These are phyloP conservation scores for Agonopterix heracliana DNA, from an alignment of 2,888 invertebrate genomes.

Conservation along the genomic window DNA sequence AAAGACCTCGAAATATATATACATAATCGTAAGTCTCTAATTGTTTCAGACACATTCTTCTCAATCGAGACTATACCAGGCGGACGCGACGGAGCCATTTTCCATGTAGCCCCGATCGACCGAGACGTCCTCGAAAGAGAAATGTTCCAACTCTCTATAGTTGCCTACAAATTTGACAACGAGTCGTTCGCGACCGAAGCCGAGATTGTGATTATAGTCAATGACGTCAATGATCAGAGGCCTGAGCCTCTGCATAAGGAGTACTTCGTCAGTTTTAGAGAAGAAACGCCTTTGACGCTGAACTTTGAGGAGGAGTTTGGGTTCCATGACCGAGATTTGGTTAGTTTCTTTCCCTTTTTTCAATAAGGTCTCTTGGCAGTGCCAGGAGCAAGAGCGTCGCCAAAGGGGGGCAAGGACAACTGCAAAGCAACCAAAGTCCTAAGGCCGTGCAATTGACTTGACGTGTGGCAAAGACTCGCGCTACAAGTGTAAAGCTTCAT, in stretches of 20 bases:
- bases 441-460: no score
- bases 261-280: slow-evolving; percentile 57
- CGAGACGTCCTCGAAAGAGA: slow-evolving; percentile 61
- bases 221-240: slow-evolving; percentile 80
- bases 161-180: slow-evolving; percentile 63
- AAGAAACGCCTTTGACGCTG: slow-evolving; percentile 70
- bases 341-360: slow-evolving; percentile 25
- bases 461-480: no score
- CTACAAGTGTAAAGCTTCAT: no score
- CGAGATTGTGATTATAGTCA: slow-evolving; percentile 61
- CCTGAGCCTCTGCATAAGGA: slow-evolving; percentile 65
- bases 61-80: slow-evolving; percentile 42
- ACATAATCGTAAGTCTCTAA: no score
- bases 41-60: slow-evolving; percentile 52
- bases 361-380: not conserved
- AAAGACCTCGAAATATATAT: no score
- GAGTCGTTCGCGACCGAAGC: slow-evolving; percentile 39
- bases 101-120: slow-evolving; percentile 57
- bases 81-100: slow-evolving; percentile 42
- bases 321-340: slow-evolving; percentile 74
- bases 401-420: no score
- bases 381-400: no score
- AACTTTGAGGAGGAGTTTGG: slow-evolving; percentile 61
- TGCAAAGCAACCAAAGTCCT: no score
- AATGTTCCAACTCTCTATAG: slow-evolving; percentile 58